Base-by-base conservation (phyloP, 37 sponge, comb jelly and placozoan species). In the Ephydatia muelleri region DNA sequence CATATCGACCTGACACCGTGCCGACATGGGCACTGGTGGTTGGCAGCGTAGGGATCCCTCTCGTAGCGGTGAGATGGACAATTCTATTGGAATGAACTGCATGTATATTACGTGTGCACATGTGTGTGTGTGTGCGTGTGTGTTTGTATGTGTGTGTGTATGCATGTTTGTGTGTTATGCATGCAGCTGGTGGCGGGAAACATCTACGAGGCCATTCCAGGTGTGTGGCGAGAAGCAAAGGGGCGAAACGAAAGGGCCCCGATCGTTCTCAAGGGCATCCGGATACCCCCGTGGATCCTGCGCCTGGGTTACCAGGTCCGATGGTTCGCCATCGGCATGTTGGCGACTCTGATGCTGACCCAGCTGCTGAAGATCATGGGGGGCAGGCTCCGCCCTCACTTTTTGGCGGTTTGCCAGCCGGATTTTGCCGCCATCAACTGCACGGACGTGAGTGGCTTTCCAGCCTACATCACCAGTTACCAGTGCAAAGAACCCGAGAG, bases 371-470 rank as follows among this genome's bases (percentile, higher is more conserved):
- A 92, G 76, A 34, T 92, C 13, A n/a, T 39, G 1, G 79, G 49
- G 14, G 93, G 93, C 1, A 39, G 82, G 37, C 80, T 88, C 30
- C 83, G 93, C n/a, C 93, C 93, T 14, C 76, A 85, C 71, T 92
- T 92, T 75, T 27, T 92, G 23, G 66, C 33, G 19, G 82, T 85
- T 26, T 92, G 93, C 68, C 32, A 85, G 30, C 93, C 93, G 28
- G 77, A 92, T 74, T 92, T 85, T 76, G 37, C 80, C 38, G 16
- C 28, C n/a, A 69, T 92, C 73, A 85, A 84, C 79, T 92, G 93
- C 70, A 89, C 83, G 26, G 90, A 89, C 34, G 71, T 8, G 39
- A 67, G 70, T 30, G 92, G 92, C 13, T 25, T 84, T 47, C 78
- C 70, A 0, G 68, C 68, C 3, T 89, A 88, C 65, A 76, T 92